A percentile compares a stretch with the other conserved stretches of the same genome.
phyloP scores from a whole-genome alignment of 2,888 invertebrate species.

The Catonia carolina region DNA sequence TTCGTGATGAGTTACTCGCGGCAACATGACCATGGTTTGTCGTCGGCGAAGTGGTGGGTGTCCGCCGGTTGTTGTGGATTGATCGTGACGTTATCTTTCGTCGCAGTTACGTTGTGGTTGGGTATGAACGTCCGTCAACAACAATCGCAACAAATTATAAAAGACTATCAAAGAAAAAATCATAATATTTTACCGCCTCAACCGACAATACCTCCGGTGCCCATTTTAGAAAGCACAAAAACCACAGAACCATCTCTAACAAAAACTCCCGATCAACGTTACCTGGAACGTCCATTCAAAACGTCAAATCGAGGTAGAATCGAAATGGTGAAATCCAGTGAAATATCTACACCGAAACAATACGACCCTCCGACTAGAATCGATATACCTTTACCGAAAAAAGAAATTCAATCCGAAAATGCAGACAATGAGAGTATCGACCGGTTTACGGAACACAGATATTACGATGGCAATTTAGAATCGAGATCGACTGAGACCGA shows the following conservation, averaged over 20 bases:
- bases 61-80: conserved; percentile 35
- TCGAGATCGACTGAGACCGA: not conserved
- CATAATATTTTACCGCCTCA: too few relatives aligned
- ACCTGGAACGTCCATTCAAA: too few relatives aligned
- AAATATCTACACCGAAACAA: conserved; percentile 1
- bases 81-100: conserved; percentile 34
- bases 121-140: conserved; percentile 27
- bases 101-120: conserved; percentile 36
- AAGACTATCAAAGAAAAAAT: too few relatives aligned
- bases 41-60: conserved; percentile 35
- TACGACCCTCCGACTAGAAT: conserved; percentile 20
- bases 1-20: not conserved
- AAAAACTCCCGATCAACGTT: too few relatives aligned
- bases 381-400: conserved; percentile 18
- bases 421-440: not conserved
- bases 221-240: not conserved
- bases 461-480: not conserved
- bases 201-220: not conserved
- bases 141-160: not conserved
- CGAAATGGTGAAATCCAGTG: not conserved
- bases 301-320: not conserved
- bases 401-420: conserved; percentile 11
- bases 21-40: not conserved
- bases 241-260: too few relatives aligned
- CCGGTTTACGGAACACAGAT: not conserved